phyloP scores from a whole-genome alignment of 2,888 invertebrate species.

The Saturnia pavonia region DNA sequence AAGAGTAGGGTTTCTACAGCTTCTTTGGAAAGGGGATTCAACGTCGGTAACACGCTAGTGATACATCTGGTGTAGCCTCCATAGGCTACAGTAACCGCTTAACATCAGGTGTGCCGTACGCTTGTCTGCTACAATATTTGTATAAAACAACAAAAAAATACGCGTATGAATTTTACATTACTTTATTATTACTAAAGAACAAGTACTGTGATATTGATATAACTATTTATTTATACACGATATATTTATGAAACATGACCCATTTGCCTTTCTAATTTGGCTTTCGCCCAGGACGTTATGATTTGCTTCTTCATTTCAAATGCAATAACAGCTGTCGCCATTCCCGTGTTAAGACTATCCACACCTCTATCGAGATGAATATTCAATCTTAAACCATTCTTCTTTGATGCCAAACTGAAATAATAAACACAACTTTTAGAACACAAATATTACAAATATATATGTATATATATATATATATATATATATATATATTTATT shows the following conservation, averaged over 20 bases:
- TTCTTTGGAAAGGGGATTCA: too few species aligned
- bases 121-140: too few species aligned
- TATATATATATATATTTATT: too few species aligned
- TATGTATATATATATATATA: too few species aligned
- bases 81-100: too few species aligned
- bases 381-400: constrained; percentile 85
- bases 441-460: neutral
- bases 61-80: too few species aligned
- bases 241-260: constrained; percentile 37
- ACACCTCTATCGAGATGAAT: constrained; percentile 89
- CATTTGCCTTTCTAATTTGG: constrained; percentile 45
- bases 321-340: constrained; percentile 90
- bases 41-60: too few species aligned
- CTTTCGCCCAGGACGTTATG: constrained; percentile 55
- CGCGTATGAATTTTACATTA: neutral
- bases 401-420: constrained; percentile 79
- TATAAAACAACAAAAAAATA: neutral
- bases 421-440: constrained; percentile 18
- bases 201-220: neutral
- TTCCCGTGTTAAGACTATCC: constrained; percentile 93
- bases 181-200: neutral
- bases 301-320: constrained; percentile 91
- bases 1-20: too few species aligned
- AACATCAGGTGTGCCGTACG: too few species aligned
- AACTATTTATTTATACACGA: constrained; percentile 3